phyloP scores from a whole-genome alignment of 2,797 vertebrate genomes.

The Hippocampus kuda region DNA sequence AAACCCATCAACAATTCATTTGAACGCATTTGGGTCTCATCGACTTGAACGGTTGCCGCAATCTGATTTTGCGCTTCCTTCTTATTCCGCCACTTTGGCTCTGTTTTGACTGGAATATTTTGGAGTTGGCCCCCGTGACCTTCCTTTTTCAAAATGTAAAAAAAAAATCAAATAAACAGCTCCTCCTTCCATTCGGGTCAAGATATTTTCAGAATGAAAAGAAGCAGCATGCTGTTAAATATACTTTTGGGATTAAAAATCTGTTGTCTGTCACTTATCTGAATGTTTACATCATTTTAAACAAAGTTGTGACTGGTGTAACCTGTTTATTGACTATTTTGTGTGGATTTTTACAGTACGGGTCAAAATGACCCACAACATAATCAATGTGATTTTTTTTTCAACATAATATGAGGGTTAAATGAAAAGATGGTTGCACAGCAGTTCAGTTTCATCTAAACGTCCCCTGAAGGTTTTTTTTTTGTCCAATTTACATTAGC shows the following conservation, averaged over 20 bases:
- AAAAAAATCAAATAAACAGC: neutral
- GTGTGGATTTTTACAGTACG: no score
- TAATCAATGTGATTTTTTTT: no score
- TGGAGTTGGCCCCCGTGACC: neutral
- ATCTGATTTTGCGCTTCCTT: slow-evolving; percentile 14
- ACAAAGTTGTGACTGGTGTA: no score
- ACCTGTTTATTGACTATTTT: no score
- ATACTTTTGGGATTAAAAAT: no score
- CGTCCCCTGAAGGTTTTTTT: neutral
- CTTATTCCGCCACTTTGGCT: neutral
- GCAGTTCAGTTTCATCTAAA: neutral
- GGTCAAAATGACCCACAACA: no score
- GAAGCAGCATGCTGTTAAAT: neutral
- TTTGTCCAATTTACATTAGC: neutral
- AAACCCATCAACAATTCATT: slow-evolving; percentile 28
- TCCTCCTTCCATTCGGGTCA: neutral
- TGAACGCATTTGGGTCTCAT: slow-evolving; percentile 11
- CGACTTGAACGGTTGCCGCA: neutral
- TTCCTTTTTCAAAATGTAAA: neutral
- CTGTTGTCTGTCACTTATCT: no score
- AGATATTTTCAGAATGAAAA: neutral
- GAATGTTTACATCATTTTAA: no score
- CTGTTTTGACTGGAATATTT: neutral
- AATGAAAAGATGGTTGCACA: neutral
- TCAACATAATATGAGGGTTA: no score